Percentiles rank a stretch among this genome's conserved stretches.
Evolutionary conservation across 2,888 invertebrate species (phyloP).

Genomic region (Holacanthella duospinosa): DNA sequence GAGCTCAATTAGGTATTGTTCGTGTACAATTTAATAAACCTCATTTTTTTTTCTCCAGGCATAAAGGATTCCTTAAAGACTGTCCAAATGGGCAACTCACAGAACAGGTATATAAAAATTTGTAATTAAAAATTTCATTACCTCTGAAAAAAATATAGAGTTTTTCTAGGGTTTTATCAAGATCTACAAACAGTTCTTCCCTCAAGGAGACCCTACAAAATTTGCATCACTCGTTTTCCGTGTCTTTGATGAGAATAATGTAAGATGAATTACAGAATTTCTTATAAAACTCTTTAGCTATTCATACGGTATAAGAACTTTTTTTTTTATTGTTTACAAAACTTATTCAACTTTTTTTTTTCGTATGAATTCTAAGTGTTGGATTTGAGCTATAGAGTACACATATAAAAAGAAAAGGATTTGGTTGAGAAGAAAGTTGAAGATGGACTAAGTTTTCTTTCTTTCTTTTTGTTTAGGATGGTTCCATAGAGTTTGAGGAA

Average conservation of each 20-base stretch:
- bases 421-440: not conserved
- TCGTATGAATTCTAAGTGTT: no score
- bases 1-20: not conserved
- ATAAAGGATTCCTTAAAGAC: slow-evolving; percentile 93
- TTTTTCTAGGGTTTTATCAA: slow-evolving; percentile 85
- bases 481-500: slow-evolving; percentile 97
- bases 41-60: slow-evolving; percentile 53
- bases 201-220: slow-evolving; percentile 97
- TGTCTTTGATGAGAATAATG: slow-evolving; percentile 97
- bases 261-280: no score
- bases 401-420: no score
- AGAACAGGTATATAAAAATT: slow-evolving; percentile 87
- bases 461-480: slow-evolving; percentile 64
- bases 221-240: slow-evolving; percentile 96
- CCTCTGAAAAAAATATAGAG: not conserved
- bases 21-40: not conserved
- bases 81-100: slow-evolving; percentile 91
- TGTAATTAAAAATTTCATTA: no score
- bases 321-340: slow-evolving; percentile 15
- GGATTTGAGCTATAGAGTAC: no score
- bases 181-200: slow-evolving; percentile 99
- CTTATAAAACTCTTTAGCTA: no score
- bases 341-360: no score
- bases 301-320: slow-evolving; percentile 8
- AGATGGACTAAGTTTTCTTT: slow-evolving; percentile 5